Conservation (phyloP, 2,888 invertebrate species). For the Chrysolina haemoptera region DNA sequence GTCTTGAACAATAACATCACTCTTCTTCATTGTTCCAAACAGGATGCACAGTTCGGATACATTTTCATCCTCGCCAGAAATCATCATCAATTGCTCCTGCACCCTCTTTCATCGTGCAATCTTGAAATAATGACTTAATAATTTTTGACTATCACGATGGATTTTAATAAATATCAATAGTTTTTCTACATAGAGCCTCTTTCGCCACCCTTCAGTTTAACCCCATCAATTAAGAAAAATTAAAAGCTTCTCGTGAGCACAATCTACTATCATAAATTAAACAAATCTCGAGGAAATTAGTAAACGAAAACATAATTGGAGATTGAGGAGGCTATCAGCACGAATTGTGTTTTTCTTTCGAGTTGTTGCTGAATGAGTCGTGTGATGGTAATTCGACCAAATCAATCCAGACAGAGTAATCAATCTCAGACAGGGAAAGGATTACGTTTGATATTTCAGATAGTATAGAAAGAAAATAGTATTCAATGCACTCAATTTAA, state of each 20-base stretch:
- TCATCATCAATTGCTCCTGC: background rate
- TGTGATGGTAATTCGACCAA: background rate
- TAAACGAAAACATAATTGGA: background rate
- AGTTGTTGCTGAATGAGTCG: background rate
- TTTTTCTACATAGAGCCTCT: slow-evolving; percentile 3
- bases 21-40: no score
- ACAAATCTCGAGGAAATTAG: slow-evolving; percentile 1
- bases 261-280: slow-evolving; percentile 26
- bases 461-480: no score
- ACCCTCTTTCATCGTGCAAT: background rate
- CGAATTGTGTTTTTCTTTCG: background rate
- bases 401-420: background rate
- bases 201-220: slow-evolving; percentile 16
- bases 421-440: background rate
- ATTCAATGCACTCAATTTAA: no score
- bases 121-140: background rate
- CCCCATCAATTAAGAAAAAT: slow-evolving; percentile 29
- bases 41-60: no score
- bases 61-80: background rate
- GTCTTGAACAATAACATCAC: no score
- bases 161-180: slow-evolving; percentile 3
- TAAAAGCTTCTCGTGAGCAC: slow-evolving; percentile 28
- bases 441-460: no score
- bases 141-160: slow-evolving; percentile 4
- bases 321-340: background rate